A percentile compares a stretch with the other conserved stretches of the same genome.
Conservation (phyloP, 2,888 invertebrate species). For the Drosophila aldrichi region DNA sequence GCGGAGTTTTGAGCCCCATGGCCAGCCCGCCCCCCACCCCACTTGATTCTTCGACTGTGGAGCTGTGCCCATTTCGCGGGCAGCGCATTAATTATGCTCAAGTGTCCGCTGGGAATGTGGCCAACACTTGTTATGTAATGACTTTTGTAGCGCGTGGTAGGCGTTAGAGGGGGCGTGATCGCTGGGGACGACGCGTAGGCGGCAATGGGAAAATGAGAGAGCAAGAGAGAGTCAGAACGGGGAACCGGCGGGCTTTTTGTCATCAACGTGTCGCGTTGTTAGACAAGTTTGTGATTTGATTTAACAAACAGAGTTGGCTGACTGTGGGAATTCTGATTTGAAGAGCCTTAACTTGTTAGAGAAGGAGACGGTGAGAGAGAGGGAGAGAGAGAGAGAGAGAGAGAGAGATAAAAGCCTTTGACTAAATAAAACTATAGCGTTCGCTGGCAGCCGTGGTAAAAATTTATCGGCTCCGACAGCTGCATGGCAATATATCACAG, state of each 20-base stretch:
- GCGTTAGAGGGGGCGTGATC: neutral
- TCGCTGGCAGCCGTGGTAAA: conserved; percentile 42
- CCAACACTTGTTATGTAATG: conserved; percentile 80
- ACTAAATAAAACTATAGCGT: conserved; percentile 57
- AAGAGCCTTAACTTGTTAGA: conserved; percentile 13
- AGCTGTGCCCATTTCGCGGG: conserved; percentile 56
- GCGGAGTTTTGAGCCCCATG: conserved; percentile 44
- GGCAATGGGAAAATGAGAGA: neutral
- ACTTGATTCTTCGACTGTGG: neutral
- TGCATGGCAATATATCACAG: conserved; percentile 74
- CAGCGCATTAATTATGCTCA: conserved; percentile 79
- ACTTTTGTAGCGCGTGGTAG: conserved; percentile 65
- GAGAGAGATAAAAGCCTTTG: conserved; percentile 41
- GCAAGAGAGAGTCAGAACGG: neutral
- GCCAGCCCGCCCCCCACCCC: conserved; percentile 24
- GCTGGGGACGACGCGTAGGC: neutral
- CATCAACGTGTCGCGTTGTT: conserved; percentile 54
- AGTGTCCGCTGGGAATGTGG: conserved; percentile 80
- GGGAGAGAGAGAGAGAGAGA: neutral
- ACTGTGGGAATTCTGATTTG: conserved; percentile 39
- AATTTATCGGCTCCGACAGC: conserved; percentile 59
- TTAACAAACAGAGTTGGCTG: conserved; percentile 48
- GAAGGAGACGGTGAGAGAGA: neutral
- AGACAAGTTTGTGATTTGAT: conserved; percentile 73
- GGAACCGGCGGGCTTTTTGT: conserved; percentile 30